Base-by-base conservation (phyloP, 2,113 vertebrate species). In the Nerophis ophidion region DNA sequence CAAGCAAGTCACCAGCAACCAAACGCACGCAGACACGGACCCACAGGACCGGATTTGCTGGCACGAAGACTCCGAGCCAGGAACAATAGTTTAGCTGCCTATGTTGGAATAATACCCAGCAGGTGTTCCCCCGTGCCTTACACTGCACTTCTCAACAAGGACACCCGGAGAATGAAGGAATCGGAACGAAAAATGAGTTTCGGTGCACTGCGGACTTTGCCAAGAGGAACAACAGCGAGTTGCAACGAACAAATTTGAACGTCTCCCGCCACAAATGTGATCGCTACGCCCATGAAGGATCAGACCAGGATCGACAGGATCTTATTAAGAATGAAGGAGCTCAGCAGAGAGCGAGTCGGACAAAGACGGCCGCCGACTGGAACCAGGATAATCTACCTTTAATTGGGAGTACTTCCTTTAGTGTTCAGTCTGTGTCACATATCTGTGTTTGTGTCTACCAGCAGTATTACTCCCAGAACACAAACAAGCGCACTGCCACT, bases 51-150 rank as follows among this genome's bases (percentile, higher is more conserved):
- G 92, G 82, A 92, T 99, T 8, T 88, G 89, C 58, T 99, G 97
- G 97, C 94, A 98, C 0, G 94, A 95, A 79, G 91, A 94, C 74
- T 94, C 95, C 6, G 95, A 97, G 78, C 95, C 96, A 0, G 97
- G 96, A 84, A 99, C 97, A 0, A 95, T 99, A 34, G 97, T 99
- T 65, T 99, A 94, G 90, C 6, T 26, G 36, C 5, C 40, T 34
- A 2, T 56, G 17, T 48, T 59, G 61, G 47, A 53, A 34, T 15
- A 36, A 36, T 59, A 54, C 72, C 67, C 84, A 67, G 44, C 79
- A 1, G 40, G 68, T 45, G n/a, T 45, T 83, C 65, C 86, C 82
- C 16, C 54, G 92, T 94, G 93, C 94, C 94, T 97, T 93, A 91
- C 76, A 89, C 79, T 84, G 48, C 75, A 70, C 71, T 82, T 82